Conservation (phyloP, 2,797 vertebrate species). For the Dallia pectoralis region DNA sequence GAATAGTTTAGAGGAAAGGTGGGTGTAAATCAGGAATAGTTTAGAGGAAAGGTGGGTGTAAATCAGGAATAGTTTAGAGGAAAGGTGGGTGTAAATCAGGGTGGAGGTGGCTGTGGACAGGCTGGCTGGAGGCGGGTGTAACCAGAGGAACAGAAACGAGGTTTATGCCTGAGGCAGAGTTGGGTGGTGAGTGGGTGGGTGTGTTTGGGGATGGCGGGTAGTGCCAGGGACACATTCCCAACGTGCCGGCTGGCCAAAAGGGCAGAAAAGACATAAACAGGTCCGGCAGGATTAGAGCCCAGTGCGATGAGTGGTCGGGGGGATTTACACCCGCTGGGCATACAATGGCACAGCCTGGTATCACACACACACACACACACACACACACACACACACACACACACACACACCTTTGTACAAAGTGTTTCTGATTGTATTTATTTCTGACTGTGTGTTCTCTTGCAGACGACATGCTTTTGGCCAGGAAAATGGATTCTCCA, state of each 20-base stretch:
- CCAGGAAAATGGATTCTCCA: too few relatives aligned
- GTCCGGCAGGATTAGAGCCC: conserved; percentile 69
- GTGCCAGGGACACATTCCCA: conserved; percentile 69
- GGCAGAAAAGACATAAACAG: conserved; percentile 73
- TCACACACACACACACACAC: conserved; percentile 54
- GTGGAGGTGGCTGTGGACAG: conserved; percentile 14
- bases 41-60: too few relatives aligned
- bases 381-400: conserved; percentile 10
- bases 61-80: conserved; percentile 1
- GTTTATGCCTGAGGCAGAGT: conserved; percentile 2
- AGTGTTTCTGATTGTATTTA: too few relatives aligned
- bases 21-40: neutral
- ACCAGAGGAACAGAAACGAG: neutral
- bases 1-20: conserved; percentile 2
- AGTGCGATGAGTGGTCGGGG: conserved; percentile 69
- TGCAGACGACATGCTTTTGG: too few relatives aligned
- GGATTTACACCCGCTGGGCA: conserved; percentile 71
- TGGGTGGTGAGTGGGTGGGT: conserved; percentile 23
- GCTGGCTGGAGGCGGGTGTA: neutral
- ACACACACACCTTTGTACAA: too few relatives aligned
- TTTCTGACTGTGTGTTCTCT: too few relatives aligned
- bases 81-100: neutral
- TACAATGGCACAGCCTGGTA: conserved; percentile 67
- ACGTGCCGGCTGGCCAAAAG: conserved; percentile 57
- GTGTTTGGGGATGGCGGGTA: conserved; percentile 8